Conservation (phyloP, 2,797 vertebrate genomes). For the Simalia tracyae region DNA sequence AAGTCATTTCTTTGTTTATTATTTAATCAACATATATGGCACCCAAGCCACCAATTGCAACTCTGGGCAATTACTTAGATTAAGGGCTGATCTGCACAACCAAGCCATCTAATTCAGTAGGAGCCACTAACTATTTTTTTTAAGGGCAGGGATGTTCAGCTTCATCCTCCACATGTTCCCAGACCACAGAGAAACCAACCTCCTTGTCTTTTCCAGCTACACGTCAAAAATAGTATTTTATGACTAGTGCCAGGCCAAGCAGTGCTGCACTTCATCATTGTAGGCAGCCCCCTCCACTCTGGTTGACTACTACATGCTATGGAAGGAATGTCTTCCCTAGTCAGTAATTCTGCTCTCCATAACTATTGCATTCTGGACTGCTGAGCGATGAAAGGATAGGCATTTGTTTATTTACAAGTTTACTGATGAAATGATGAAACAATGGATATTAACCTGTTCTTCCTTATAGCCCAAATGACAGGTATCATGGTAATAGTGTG, state of each 20-base stretch:
- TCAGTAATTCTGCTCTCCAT: not conserved
- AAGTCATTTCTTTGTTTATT: not conserved
- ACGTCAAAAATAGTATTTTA: not conserved
- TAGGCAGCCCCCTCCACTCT: not conserved
- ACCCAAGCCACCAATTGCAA: not conserved
- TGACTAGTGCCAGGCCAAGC: not conserved
- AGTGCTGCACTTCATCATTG: not conserved
- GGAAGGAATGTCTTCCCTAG: not conserved
- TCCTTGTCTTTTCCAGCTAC: not conserved
- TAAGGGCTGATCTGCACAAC: not conserved
- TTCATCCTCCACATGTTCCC: not conserved
- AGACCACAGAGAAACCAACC: not conserved
- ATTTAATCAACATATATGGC: not conserved
- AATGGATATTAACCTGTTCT: not conserved
- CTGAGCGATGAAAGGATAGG: not conserved
- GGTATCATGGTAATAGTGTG: not conserved
- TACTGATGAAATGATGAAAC: not conserved
- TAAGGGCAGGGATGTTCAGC: not conserved
- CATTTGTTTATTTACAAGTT: not conserved
- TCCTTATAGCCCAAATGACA: not conserved
- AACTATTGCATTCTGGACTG: not conserved
- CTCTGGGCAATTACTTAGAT: not conserved
- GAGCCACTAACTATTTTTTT: not conserved
- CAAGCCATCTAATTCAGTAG: not conserved
- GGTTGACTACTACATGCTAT: not conserved